Percentiles rank a stretch among this genome's conserved stretches.
These are phyloP conservation scores for Aegotheles bennettii DNA, from an alignment of 2,113 vertebrate genomes.

Conservation along the genomic window DNA sequence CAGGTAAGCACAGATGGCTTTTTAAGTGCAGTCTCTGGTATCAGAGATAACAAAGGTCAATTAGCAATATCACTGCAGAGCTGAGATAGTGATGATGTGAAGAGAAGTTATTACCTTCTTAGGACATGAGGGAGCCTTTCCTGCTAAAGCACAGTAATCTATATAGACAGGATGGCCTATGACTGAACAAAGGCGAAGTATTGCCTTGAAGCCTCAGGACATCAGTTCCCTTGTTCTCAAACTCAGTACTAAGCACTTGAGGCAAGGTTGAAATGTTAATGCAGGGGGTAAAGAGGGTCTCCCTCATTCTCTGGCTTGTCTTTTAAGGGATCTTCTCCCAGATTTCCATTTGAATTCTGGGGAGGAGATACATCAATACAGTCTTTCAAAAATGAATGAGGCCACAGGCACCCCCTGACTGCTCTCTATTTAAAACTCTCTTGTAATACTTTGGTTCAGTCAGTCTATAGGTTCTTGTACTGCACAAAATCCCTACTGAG, in stretches of 20 bases:
- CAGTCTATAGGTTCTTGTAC: constrained; percentile 43
- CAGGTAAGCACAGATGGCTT: not conserved
- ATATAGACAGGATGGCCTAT: constrained; percentile 29
- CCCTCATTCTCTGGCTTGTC: constrained; percentile 48
- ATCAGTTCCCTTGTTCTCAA: constrained; percentile 61
- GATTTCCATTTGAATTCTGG: constrained; percentile 59
- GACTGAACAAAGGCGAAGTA: constrained; percentile 25
- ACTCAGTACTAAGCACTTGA: constrained; percentile 45
- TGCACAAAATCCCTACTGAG: constrained; percentile 46
- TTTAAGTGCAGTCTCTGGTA: not conserved
- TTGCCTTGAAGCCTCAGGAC: constrained; percentile 66
- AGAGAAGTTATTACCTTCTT: constrained; percentile 20
- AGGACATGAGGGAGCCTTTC: constrained; percentile 40
- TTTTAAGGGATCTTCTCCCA: constrained; percentile 63
- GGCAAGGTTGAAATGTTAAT: constrained; percentile 65
- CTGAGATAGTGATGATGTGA: not conserved
- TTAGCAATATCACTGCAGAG: constrained; percentile 6
- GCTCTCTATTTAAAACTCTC: constrained; percentile 60
- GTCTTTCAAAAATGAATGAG: constrained; percentile 66
- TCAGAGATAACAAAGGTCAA: not conserved
- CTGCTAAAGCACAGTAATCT: constrained; percentile 4
- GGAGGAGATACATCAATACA: constrained; percentile 61
- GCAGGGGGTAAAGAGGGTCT: constrained; percentile 47
- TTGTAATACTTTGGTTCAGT: constrained; percentile 37
- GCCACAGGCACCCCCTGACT: constrained; percentile 56